Conservation (phyloP, 2,113 vertebrate genomes). For the Eleginops maclovinus region DNA sequence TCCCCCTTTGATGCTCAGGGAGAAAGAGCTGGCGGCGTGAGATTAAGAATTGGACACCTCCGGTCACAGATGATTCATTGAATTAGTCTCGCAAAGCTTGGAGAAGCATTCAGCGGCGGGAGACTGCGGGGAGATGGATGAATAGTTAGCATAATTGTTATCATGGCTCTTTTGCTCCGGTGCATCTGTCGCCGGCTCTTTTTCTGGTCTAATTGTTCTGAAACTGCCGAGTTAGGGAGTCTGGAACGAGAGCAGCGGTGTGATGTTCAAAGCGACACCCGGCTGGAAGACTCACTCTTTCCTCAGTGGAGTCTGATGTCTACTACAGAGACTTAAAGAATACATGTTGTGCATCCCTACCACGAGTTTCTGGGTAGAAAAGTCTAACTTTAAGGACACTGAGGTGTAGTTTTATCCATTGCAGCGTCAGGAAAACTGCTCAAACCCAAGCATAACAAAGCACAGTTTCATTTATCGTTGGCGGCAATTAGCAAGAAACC, state of each 20-base stretch:
- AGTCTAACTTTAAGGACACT: not conserved
- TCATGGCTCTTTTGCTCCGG: slow-evolving; percentile 22
- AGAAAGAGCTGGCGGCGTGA: slow-evolving; percentile 11
- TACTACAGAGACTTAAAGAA: not conserved
- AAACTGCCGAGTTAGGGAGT: slow-evolving; percentile 34
- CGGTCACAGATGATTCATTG: slow-evolving; percentile 50
- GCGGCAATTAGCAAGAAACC: not conserved
- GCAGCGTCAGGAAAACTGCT: not conserved
- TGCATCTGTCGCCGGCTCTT: slow-evolving; percentile 19
- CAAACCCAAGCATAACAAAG: not conserved
- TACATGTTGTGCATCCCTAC: too few species aligned
- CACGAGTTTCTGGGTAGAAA: slow-evolving; percentile 1
- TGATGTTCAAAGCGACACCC: slow-evolving; percentile 1
- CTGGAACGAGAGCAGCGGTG: slow-evolving; percentile 26
- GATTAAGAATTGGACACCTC: slow-evolving; percentile 42
- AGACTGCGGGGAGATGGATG: slow-evolving; percentile 49
- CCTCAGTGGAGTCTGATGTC: not conserved
- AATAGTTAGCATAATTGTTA: slow-evolving; percentile 56
- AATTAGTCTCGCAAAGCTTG: slow-evolving; percentile 46
- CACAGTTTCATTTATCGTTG: not conserved
- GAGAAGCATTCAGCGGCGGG: slow-evolving; percentile 6
- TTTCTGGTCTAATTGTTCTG: slow-evolving; percentile 45
- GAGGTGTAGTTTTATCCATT: not conserved
- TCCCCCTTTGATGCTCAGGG: slow-evolving; percentile 20
- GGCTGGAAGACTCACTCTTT: not conserved